A percentile compares a stretch with the other conserved stretches of the same genome.
phyloP scores from a whole-genome alignment of 1,140 invertebrate species.

The Polypedilum vanderplanki region DNA sequence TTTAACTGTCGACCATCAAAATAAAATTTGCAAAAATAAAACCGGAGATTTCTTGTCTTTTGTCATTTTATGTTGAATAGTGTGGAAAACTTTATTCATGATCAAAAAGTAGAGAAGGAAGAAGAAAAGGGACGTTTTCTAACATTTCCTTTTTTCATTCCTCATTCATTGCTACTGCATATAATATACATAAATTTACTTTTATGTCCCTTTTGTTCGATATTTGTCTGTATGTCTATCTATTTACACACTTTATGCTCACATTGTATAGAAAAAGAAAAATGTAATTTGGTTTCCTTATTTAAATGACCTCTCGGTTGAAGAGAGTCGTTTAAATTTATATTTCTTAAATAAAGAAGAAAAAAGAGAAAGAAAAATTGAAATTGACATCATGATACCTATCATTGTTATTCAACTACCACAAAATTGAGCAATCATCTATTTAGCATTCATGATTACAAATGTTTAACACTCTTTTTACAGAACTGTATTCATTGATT shows the following conservation, averaged over 20 bases:
- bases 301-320: background rate
- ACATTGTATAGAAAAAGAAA: background rate
- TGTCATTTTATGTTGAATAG: background rate
- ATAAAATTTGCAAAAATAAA: background rate
- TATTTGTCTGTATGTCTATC: too few relatives aligned
- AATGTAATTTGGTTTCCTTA: conserved; percentile 2
- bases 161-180: background rate
- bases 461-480: too few relatives aligned
- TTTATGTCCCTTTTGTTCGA: background rate
- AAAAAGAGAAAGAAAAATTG: too few relatives aligned
- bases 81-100: background rate
- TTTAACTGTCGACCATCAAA: background rate
- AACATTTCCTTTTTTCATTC: background rate
- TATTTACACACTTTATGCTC: too few relatives aligned
- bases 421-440: too few relatives aligned
- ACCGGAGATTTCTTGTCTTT: background rate
- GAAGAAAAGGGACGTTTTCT: background rate
- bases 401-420: too few relatives aligned
- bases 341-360: too few relatives aligned
- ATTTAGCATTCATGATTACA: too few relatives aligned
- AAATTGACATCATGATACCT: too few relatives aligned
- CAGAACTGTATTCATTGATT: too few relatives aligned
- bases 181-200: background rate
- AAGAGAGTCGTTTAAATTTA: background rate
- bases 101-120: background rate